phyloP scores from a whole-genome alignment of 2,888 invertebrate genomes.

The Parnassius mnemosyne region DNA sequence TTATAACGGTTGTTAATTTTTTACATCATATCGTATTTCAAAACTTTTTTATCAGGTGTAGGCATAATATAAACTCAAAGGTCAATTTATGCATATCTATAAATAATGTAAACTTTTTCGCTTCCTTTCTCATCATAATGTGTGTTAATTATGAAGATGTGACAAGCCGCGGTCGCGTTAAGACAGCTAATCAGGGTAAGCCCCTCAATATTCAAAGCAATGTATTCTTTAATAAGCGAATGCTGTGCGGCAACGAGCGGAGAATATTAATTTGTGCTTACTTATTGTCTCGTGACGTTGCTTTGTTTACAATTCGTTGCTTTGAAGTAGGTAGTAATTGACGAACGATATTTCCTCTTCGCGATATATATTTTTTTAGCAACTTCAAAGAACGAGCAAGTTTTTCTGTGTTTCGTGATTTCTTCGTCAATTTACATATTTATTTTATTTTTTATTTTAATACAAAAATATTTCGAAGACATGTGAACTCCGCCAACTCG shows the following conservation, averaged over 20 bases:
- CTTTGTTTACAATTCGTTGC: slow-evolving; percentile 14
- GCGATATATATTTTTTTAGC: background rate
- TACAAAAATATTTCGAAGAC: no score
- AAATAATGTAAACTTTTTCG: slow-evolving; percentile 3
- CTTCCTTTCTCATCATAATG: slow-evolving; percentile 11
- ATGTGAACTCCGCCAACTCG: no score
- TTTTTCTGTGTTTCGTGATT: background rate
- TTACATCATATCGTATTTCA: no score
- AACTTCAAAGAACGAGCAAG: no score
- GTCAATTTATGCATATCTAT: slow-evolving; percentile 20
- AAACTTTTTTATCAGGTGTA: no score
- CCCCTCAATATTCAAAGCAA: slow-evolving; percentile 16
- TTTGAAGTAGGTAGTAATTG: slow-evolving; percentile 10
- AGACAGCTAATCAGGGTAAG: slow-evolving; percentile 12
- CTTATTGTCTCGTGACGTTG: background rate
- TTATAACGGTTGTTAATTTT: no score
- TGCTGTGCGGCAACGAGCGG: slow-evolving; percentile 14
- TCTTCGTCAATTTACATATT: no score
- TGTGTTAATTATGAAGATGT: slow-evolving; percentile 18
- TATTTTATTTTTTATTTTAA: no score
- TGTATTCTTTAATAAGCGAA: slow-evolving; percentile 18
- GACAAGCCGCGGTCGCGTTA: background rate
- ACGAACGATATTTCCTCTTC: slow-evolving; percentile 2
- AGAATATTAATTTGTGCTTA: slow-evolving; percentile 22
- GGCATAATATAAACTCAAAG: background rate